Evolutionary conservation across 2,888 invertebrate genomes (phyloP), one percentile per base, ranked within the genome.

Genomic region (Pantelozetes paolii): DNA sequence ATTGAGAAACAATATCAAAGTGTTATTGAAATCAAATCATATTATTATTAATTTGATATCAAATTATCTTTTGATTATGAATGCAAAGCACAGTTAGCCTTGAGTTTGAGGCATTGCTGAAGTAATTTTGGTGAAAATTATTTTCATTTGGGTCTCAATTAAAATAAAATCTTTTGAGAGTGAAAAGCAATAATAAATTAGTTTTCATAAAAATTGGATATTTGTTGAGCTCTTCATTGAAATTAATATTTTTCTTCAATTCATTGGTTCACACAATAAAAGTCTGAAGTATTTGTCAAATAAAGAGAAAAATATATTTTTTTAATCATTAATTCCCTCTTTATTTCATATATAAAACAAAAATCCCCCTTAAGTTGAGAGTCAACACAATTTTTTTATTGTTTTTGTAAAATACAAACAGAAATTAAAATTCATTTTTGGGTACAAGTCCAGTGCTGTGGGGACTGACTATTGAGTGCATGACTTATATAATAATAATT

Each of bases 401-500:
- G n/a, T n/a, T n/a, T n/a, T n/a, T n/a, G n/a, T n/a, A n/a, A 36
- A 36, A 11, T 36, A 36, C 11, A 11, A 36, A 36, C 5, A 36
- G 36, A 11, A 36, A n/a, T n/a, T 36, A 36, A 45, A 15, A 15
- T 45, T 2, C 11, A 45, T 15, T 18, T 11, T 15, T 2, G 11
- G 11, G 15, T 15, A 45, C 15, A 30, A 30, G 57, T 57, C 54
- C 30, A 57, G 18, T 30, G 36, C 1, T 64, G 32, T 59, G 59
- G 59, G 28, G 32, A 59, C 32, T 59, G 59, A 23, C 59, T 59
- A 30, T 30, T 23, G 23, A 54, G 23, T n/a, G 54, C 48, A 48
- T 48, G n/a, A 48, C 54, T 54, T 54, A 54, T 54, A 23, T 18
- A 6, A 45, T 18, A 45, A 45, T 64, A 64, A 64, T 64, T 64